Evolutionary conservation across 2,797 vertebrate species (phyloP).

Genomic region (Enteromius anoplus): DNA sequence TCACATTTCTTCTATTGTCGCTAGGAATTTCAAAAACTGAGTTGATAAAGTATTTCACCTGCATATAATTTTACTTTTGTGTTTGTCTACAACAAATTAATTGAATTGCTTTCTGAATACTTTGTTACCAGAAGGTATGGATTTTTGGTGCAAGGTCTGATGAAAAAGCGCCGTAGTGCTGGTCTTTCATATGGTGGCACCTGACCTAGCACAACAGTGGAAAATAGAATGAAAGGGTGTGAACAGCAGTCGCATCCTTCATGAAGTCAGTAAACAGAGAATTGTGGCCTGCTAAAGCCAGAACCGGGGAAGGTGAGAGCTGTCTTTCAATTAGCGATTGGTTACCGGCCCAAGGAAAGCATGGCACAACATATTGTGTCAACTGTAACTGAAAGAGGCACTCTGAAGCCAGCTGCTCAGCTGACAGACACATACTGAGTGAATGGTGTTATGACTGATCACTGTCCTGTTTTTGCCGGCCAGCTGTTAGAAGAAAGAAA

Average conservation of each 20-base stretch:
- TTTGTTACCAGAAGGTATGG: not conserved
- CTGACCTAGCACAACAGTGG: constrained; percentile 35
- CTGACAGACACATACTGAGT: constrained; percentile 65
- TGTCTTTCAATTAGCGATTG: constrained; percentile 82
- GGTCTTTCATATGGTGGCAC: constrained; percentile 17
- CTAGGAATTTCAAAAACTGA: not conserved
- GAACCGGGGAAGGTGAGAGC: constrained; percentile 84
- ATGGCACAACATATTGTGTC: constrained; percentile 84
- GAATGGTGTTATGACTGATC: constrained; percentile 57
- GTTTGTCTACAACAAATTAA: not conserved
- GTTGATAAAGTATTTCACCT: not conserved
- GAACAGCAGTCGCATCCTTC: constrained; percentile 74
- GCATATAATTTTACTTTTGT: not conserved
- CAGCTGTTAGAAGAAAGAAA: constrained; percentile 18
- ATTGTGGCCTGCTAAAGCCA: constrained; percentile 79
- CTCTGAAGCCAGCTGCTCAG: constrained; percentile 74
- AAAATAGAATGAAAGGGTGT: constrained; percentile 53
- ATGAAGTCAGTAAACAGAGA: constrained; percentile 76
- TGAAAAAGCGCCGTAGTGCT: constrained; percentile 7
- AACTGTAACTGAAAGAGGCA: constrained; percentile 70
- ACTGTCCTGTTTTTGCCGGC: constrained; percentile 22
- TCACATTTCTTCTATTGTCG: not conserved
- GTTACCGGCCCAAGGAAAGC: constrained; percentile 86
- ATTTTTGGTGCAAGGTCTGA: not conserved
- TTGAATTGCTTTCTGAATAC: not conserved